A percentile compares a stretch with the other conserved stretches of the same genome.
phyloP scores from a whole-genome alignment of 2,113 vertebrate genomes.

The Trematomus loennbergii region DNA sequence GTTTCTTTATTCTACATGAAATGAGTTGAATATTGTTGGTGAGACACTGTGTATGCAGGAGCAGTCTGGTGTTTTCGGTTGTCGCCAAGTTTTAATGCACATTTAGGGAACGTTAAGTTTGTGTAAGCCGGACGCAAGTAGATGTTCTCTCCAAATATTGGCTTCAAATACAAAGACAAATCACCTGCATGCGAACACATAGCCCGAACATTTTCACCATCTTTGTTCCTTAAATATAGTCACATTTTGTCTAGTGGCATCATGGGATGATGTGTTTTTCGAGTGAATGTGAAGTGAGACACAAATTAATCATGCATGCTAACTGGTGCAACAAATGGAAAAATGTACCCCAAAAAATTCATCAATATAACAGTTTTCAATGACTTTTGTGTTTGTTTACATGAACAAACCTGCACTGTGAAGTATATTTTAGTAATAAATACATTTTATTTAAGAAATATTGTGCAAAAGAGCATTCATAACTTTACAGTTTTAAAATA shows the following conservation, averaged over 20 bases:
- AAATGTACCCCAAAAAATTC: conserved; percentile 18
- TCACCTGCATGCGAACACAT: neutral
- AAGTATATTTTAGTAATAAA: conserved; percentile 26
- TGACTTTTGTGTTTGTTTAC: neutral
- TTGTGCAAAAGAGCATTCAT: conserved; percentile 51
- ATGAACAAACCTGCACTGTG: neutral
- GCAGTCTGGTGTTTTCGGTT: no score
- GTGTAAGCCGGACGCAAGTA: neutral
- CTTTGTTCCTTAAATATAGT: neutral
- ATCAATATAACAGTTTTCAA: neutral
- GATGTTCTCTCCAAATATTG: neutral
- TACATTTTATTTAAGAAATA: conserved; percentile 41
- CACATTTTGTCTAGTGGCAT: neutral
- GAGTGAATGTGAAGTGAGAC: conserved; percentile 3
- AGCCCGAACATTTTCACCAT: neutral
- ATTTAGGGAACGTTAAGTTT: neutral
- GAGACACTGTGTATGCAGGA: neutral
- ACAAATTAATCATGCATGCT: conserved; percentile 36
- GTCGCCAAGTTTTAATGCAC: no score
- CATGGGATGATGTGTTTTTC: neutral
- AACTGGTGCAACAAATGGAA: conserved; percentile 29
- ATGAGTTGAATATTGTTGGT: neutral
- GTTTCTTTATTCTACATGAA: no score
- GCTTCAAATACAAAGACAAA: neutral
- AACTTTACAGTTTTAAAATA: conserved; percentile 26